phyloP scores from a whole-genome alignment of 1,140 invertebrate genomes.

The Probaryconus sp. region DNA sequence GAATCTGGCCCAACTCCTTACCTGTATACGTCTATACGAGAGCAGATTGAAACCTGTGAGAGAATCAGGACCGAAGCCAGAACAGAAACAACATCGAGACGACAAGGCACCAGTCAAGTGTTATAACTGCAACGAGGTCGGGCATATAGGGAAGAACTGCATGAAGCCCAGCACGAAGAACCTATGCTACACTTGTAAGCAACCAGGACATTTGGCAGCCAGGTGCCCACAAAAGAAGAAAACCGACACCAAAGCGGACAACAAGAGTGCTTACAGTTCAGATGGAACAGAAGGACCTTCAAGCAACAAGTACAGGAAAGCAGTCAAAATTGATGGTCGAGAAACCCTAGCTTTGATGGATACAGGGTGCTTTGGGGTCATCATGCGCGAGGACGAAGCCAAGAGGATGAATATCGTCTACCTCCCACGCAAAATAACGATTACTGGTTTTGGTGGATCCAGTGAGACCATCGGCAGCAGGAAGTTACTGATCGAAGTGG shows the following conservation, averaged over 20 bases:
- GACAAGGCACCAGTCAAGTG: neutral
- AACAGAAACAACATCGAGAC: neutral
- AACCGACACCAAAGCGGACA: neutral
- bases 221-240: neutral
- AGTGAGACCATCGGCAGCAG: too few relatives aligned
- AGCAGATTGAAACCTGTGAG: neutral
- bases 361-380: too few relatives aligned
- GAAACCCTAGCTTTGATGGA: too few relatives aligned
- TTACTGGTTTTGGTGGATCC: too few relatives aligned
- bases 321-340: too few relatives aligned
- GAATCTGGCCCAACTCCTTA: neutral
- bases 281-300: neutral
- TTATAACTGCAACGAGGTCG: too few relatives aligned
- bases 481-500: too few relatives aligned
- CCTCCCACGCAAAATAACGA: too few relatives aligned
- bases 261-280: too few relatives aligned
- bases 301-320: too few relatives aligned
- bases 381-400: neutral
- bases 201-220: neutral
- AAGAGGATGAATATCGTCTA: too few relatives aligned
- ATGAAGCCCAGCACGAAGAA: neutral
- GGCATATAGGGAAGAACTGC: too few relatives aligned
- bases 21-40: neutral
- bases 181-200: neutral
- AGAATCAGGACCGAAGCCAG: neutral